Base-by-base conservation (phyloP, 1,140 invertebrate species). In the Nasonia vitripennis region DNA sequence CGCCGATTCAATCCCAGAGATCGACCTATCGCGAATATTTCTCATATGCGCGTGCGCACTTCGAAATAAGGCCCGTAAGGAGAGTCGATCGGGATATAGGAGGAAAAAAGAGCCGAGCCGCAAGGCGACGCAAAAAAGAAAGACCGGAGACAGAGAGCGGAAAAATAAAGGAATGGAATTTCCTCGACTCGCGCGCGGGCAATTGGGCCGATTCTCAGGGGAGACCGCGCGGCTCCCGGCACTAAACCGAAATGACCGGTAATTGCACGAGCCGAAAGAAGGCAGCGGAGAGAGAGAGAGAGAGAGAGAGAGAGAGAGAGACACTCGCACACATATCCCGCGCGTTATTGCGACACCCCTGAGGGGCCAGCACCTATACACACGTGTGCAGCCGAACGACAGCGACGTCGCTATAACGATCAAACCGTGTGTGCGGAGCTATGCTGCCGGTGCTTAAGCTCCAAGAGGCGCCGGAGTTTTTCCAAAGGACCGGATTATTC, bases 171-270 rank as follows among this genome's bases (percentile, higher is more conserved):
- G 27, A 77, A 77, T 77, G 73, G n/a, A 27, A 83, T 77, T 80
- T 83, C 12, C 55, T 83, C 73, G 45, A 45, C 11, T 23, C 70
- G 23, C 48, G 41, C 55, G 62, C 7, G 2, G 41, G 71, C 81
- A 82, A 82, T 82, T 82, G 70, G 31, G 34, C 75, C 75, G 86
- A 86, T 80, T 87, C 88, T 87, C 85, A 5, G 78, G 55, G 80
- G 87, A 82, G 41, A 27, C 4, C n/a, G 41, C 41, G 41, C 41
- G n/a, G 17, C 55, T 45, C 31, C 2, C 83, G 82, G 86, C 84
- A 88, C 87, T 89, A 89, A 88, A 89, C 86, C 86, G 86, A 90
- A 90, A 90, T 90, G 88, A 89, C 88, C 89, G 87, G 81, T 87
- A 89, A 89, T 88, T 74, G 71, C 48, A 75, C 71, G 48, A 45